Evolutionary conservation across 2,888 invertebrate species (phyloP), one percentile per base, ranked within the genome.

Genomic region (Hypolimnas misippus): DNA sequence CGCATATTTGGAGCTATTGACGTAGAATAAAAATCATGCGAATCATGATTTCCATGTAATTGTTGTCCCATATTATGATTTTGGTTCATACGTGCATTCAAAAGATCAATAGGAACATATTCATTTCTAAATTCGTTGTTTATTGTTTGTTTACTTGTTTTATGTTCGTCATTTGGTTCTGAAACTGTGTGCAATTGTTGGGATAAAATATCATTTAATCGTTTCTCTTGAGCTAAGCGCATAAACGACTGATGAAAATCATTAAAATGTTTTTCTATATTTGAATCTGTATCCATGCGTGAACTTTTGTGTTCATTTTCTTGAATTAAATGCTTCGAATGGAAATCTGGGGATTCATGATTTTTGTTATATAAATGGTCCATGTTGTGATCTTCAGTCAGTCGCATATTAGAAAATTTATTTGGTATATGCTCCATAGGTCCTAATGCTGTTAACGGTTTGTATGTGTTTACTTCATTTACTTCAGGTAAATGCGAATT

Each of bases 181-280:
- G 52, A 46, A 8, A 38, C 33, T 10, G 21, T 44, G 25, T 60
- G 63, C 25, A 60, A 19, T 50, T 46, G 40, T 52, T 33, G 50
- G 50, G 42, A 25, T 52, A 29, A 6, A 10, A 49, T 54, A 53
- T 57, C 57, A 8, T 54, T 42, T 29, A 52, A 29, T 14, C 60
- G 53, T 21, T 65, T 65, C 29, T 62, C 59, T 14, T 64, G 38
- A 40, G 55, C 58, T 4, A 56, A 49, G 25, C 57, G 38, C 33
- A 56, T 51, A 35, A 53, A 33, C 33, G 55, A 58, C 46, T 63
- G 60, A 19, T 57, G 55, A 21, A 63, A 56, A 25, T 49, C 49
- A 25, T 57, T 57, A 14, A 60, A 51, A 35, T 65, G 50, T 7
- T 40, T 5, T 5, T 62, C 44, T n/a, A 44, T 25, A 46, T 33